Evolutionary conservation across 2,797 vertebrate species (phyloP), one percentile per base, ranked within the genome.

Genomic region (Sciaenops ocellatus): DNA sequence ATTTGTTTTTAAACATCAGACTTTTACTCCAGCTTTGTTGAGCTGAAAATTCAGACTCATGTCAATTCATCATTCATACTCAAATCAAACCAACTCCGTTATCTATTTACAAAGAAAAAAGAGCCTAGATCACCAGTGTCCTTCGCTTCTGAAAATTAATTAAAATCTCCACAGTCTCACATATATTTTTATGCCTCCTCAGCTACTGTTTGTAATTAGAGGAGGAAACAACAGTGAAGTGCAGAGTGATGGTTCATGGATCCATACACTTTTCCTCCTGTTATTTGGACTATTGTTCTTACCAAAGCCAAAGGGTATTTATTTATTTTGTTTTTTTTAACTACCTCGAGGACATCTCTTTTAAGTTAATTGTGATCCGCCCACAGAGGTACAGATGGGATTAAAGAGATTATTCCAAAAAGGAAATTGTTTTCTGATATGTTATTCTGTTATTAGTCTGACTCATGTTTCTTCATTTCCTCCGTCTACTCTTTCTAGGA

Each of bases 401-500:
- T 69, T 77, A 57, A 57, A 64, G 26, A 61, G 42, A 61, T 70
- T 44, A 54, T 26, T 62, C 11, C 8, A 11, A 18, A 56, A 42
- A 2, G 9, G 59, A 56, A 66, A 65, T 69, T 65, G 47, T 78
- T 64, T 78, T 76, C 60, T 69, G 34, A 61, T 26, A 26, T 62
- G 54, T 20, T 48, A 18, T 60, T 26, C 2, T 62, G 54, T 20
- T 48, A 18, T 60, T 59, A 52, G 17, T 57, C 5, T 0, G 42
- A 76, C 78, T 76, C 24, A 47, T 54, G 38, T 76, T 48, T 54
- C 28, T 38, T 54, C 0, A 1, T 76, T 68, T 77, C 42, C 22
- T 13, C 28, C 1, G 6, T 24, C 34, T n/a, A 55, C 47, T 76
- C 5, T 50, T n/a, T 76, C 34, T 87, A 99, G 98, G 97, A 97